Evolutionary conservation across 2,113 vertebrate genomes (phyloP), one percentile per base, ranked within the genome.

Genomic region (Lepus timidus): DNA sequence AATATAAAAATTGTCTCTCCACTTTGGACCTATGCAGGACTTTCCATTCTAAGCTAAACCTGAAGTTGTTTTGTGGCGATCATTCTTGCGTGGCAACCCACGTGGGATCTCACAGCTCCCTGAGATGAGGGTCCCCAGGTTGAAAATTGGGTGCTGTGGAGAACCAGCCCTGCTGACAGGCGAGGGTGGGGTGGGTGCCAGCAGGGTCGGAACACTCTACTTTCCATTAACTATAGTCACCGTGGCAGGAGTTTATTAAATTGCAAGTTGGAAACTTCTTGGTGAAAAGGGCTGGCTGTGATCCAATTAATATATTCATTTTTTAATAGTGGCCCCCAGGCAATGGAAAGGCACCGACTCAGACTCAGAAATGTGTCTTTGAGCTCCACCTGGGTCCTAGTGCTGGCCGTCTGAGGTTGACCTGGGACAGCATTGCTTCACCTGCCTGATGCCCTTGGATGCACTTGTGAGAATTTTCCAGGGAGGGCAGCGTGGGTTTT

Each of bases 301-400:
- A 92, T 75, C 23, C 92, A 90, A 71, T 93, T 92, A 96, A 92
- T 86, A 88, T 73, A 39, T 92, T 94, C 84, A 67, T 62, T 88
- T 93, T 91, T 65, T 91, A 90, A 22, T 65, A 76, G 25, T 64
- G 20, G 68, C 29, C 78, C 58, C 3, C 29, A 64, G 87, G 94
- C 94, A 73, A 14, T 61, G 51, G 33, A 75, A 71, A 78, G 70
- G 52, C 61, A 52, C 29, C 19, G 23, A n/a, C 22, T 94, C 33
- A 65, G 83, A 52, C 22, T 94, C 33, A 65, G 83, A 58, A 83
- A n/a, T 1, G 20, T 31, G 23, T 11, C 9, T 27, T 31, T 33
- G 86, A 39, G 58, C 78, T 52, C 58, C 4, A 0, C 55, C 84
- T 36, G 68, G 65, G 74, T 52, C 80, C 67, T 33, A 70, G 39